phyloP scores from a whole-genome alignment of 2,888 invertebrate species.

The Drosophila algonquin region DNA sequence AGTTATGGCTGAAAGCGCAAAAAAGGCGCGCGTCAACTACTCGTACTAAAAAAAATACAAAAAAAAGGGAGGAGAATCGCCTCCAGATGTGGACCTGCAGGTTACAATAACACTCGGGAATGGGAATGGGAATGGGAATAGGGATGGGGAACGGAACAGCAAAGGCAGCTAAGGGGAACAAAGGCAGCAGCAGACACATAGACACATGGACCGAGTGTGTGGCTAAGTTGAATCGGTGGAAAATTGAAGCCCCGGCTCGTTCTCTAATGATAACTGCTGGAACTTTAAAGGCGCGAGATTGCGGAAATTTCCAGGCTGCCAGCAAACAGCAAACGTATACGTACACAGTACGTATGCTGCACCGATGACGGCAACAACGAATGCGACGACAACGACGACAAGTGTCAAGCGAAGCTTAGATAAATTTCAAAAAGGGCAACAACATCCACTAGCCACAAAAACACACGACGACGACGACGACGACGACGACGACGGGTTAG shows the following conservation, averaged over 20 bases:
- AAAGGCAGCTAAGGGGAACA: slow-evolving; percentile 4
- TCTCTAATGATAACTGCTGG: slow-evolving; percentile 76
- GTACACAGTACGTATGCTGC: slow-evolving; percentile 2
- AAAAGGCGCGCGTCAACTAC: slow-evolving; percentile 55
- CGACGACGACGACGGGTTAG: slow-evolving; percentile 10
- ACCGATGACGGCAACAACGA: slow-evolving; percentile 28
- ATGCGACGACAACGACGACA: slow-evolving; percentile 62
- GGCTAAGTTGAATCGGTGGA: slow-evolving; percentile 69
- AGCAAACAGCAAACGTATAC: slow-evolving; percentile 1
- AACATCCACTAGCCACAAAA: slow-evolving; percentile 50
- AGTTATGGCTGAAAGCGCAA: slow-evolving; percentile 57
- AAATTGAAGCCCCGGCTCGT: slow-evolving; percentile 68
- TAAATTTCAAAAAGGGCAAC: slow-evolving; percentile 77
- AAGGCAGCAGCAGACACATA: not conserved
- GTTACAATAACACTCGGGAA: slow-evolving; percentile 37
- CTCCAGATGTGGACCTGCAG: slow-evolving; percentile 40
- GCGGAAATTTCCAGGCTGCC: slow-evolving; percentile 66
- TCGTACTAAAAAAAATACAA: not conserved
- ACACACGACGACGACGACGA: slow-evolving; percentile 8
- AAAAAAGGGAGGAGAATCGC: slow-evolving; percentile 32
- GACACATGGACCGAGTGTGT: slow-evolving; percentile 39
- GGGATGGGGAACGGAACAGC: not conserved
- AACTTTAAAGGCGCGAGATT: slow-evolving; percentile 76
- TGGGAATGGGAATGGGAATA: not conserved
- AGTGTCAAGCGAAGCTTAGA: slow-evolving; percentile 76